A percentile compares a stretch with the other conserved stretches of the same genome.
Evolutionary conservation across 2,888 invertebrate species (phyloP).

Genomic region (Netelia virgata): DNA sequence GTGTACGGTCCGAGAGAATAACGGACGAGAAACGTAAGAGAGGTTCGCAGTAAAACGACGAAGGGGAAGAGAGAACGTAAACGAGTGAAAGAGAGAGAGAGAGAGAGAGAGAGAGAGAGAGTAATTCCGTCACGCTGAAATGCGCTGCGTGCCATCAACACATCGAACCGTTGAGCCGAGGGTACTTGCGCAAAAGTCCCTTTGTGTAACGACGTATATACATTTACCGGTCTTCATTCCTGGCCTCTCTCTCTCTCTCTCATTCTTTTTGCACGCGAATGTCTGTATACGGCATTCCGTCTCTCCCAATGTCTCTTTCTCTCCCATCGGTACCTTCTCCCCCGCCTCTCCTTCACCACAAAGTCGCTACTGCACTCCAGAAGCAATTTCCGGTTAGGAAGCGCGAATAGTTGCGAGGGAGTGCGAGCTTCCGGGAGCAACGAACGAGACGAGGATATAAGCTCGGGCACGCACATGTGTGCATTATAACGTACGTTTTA

Average conservation of each 20-base stretch:
- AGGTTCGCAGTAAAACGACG: not conserved
- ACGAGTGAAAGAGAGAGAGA: not conserved
- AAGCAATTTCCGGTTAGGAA: slow-evolving; percentile 63
- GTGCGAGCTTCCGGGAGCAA: slow-evolving; percentile 54
- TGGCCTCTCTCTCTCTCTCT: slow-evolving; percentile 9
- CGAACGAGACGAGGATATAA: slow-evolving; percentile 37
- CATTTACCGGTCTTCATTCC: not conserved
- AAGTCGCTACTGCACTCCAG: slow-evolving; percentile 52
- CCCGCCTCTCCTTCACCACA: not conserved
- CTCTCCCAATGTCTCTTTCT: slow-evolving; percentile 22
- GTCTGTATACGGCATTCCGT: slow-evolving; percentile 13
- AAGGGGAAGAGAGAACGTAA: not conserved
- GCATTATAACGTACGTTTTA: not conserved
- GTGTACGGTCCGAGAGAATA: slow-evolving; percentile 6
- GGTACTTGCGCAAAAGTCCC: slow-evolving; percentile 29
- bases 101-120: not conserved
- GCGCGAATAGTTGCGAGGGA: slow-evolving; percentile 46
- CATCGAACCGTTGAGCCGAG: slow-evolving; percentile 41
- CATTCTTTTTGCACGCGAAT: slow-evolving; percentile 11
- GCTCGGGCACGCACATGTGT: not conserved
- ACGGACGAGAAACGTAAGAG: not conserved
- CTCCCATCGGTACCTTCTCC: slow-evolving; percentile 7
- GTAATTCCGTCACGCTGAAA: slow-evolving; percentile 20
- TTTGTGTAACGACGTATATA: not conserved
- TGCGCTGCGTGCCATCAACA: slow-evolving; percentile 45